These are phyloP conservation scores for Drosophila paramelanica DNA, from an alignment of 2,888 invertebrate genomes.

Conservation along the genomic window DNA sequence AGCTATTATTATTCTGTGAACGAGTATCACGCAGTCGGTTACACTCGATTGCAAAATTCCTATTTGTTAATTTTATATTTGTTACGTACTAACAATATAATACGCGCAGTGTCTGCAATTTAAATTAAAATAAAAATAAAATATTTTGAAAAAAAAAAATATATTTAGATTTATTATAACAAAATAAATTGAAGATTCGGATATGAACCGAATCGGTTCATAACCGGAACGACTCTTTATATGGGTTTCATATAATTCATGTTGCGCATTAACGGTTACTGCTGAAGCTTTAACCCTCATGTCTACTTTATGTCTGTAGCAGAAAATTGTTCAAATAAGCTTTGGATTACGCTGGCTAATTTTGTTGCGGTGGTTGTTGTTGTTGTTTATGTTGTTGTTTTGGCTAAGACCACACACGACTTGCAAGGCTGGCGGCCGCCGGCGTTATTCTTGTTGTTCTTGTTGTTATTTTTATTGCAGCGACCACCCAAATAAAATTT, in stretches of 20 bases:
- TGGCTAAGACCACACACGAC: constrained; percentile 62
- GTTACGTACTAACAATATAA: no score
- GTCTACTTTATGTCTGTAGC: constrained; percentile 7
- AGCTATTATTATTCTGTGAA: no score
- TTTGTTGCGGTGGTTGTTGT: constrained; percentile 21
- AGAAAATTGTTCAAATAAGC: constrained; percentile 42
- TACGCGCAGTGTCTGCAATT: no score
- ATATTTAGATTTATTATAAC: no score
- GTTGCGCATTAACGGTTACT: constrained; percentile 15
- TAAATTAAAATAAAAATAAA: no score
- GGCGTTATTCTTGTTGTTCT: constrained; percentile 51
- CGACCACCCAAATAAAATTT: constrained; percentile 70
- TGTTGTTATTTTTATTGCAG: constrained; percentile 56
- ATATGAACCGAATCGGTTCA: background rate
- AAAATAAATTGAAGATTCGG: background rate
- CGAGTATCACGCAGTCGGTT: no score
- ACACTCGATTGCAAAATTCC: no score
- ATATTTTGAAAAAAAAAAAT: no score
- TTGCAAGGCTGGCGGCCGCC: constrained; percentile 41
- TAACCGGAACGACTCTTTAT: background rate
- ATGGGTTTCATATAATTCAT: background rate
- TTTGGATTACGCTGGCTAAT: constrained; percentile 37
- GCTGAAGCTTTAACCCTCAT: constrained; percentile 4
- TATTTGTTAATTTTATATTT: no score
- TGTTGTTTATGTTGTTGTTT: constrained; percentile 24